Percentiles rank a stretch among this genome's conserved stretches.
Conservation (phyloP, 1,140 invertebrate genomes). For the Drosophila santomea region DNA sequence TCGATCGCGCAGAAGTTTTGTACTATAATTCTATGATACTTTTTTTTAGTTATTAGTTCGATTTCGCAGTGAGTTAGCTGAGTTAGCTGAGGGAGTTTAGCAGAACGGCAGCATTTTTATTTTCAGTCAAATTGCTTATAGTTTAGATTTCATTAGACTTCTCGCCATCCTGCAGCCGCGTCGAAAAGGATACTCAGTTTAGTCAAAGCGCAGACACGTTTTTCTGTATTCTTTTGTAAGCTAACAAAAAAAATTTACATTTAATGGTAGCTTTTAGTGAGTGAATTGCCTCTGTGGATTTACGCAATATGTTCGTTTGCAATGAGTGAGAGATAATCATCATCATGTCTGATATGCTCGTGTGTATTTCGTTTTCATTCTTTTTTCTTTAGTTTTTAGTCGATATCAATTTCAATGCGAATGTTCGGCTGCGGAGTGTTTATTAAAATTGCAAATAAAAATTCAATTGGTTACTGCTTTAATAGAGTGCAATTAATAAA, state of each 20-base stretch:
- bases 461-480: constrained; percentile 6
- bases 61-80: constrained; percentile 46
- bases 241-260: constrained; percentile 10
- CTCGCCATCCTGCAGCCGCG: constrained; percentile 39
- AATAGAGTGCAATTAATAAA: constrained; percentile 30
- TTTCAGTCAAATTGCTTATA: constrained; percentile 69
- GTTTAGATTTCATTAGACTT: constrained; percentile 30
- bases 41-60: constrained; percentile 57
- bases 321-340: constrained; percentile 23
- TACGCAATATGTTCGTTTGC: constrained; percentile 20
- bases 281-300: constrained; percentile 11
- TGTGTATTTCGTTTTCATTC: constrained; percentile 21
- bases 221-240: constrained; percentile 44
- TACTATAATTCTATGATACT: constrained; percentile 55
- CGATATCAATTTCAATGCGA: constrained; percentile 1
- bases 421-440: constrained; percentile 5
- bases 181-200: constrained; percentile 71
- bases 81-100: constrained; percentile 10
- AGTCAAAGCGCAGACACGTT: constrained; percentile 51
- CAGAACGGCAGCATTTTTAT: constrained; percentile 45
- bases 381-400: constrained; percentile 16
- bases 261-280: constrained; percentile 25
- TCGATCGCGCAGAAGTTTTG: constrained; percentile 32
- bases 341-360: constrained; percentile 13
- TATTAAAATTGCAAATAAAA: constrained; percentile 4